Percentiles rank a stretch among this genome's conserved stretches.
Evolutionary conservation across 2,888 invertebrate genomes (phyloP).

Genomic region (Andrena trimmerana): DNA sequence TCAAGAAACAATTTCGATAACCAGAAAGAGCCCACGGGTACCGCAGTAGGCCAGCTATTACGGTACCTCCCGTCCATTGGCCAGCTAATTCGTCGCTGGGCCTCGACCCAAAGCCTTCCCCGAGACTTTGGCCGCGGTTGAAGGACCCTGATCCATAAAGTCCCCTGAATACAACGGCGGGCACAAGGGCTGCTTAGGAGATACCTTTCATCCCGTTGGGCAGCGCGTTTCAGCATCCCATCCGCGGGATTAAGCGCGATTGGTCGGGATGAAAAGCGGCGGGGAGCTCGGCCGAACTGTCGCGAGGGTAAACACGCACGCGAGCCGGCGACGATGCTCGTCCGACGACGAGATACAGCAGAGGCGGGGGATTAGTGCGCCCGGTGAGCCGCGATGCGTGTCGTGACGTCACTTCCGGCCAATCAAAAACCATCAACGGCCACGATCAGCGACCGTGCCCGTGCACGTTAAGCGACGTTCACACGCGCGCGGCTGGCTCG

Average conservation of each 20-base stretch:
- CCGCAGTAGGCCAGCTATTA: too few relatives aligned
- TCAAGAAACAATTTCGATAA: too few relatives aligned
- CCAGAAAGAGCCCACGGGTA: too few relatives aligned
- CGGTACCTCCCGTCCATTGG: too few relatives aligned
- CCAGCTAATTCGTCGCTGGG: too few relatives aligned
- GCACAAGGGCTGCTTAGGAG: conserved; percentile 2
- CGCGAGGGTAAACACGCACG: conserved; percentile 45
- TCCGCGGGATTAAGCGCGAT: conserved; percentile 44
- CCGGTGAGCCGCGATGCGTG: conserved; percentile 77
- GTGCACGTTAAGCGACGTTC: conserved; percentile 64
- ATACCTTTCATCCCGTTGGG: conserved; percentile 23
- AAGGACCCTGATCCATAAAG: conserved; percentile 29
- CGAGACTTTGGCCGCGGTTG: conserved; percentile 14
- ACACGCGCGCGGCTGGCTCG: conserved; percentile 46
- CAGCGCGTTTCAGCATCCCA: not conserved
- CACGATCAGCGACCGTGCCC: conserved; percentile 53
- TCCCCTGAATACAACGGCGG: not conserved
- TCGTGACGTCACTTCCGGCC: conserved; percentile 84
- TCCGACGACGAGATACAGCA: conserved; percentile 47
- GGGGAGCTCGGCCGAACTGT: conserved; percentile 1
- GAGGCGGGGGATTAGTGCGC: conserved; percentile 70
- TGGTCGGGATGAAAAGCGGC: conserved; percentile 14
- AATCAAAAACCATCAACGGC: conserved; percentile 84
- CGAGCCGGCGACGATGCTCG: conserved; percentile 45
- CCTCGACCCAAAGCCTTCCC: not conserved